A percentile compares a stretch with the other conserved stretches of the same genome.
Conservation (phyloP, 2,113 vertebrate genomes). For the Vicugna pacos region DNA sequence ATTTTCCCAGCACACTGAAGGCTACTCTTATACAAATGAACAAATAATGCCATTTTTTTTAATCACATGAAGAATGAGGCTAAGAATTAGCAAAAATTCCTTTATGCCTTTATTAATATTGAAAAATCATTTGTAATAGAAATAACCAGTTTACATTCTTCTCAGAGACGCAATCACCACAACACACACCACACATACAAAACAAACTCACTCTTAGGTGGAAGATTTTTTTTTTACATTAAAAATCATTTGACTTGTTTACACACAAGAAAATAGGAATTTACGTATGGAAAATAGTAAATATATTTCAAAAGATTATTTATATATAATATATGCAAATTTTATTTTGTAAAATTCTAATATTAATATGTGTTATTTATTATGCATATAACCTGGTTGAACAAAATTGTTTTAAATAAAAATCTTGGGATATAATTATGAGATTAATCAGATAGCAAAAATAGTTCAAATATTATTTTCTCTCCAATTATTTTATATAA, state of each 20-base stretch:
- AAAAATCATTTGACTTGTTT: not conserved
- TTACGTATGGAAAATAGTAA: not conserved
- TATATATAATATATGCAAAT: not conserved
- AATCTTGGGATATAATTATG: not conserved
- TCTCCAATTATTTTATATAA: not conserved
- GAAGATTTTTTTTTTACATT: not conserved
- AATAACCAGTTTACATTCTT: not conserved
- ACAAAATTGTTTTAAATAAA: not conserved
- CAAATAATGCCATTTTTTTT: not conserved
- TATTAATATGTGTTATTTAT: not conserved
- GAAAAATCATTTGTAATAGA: not conserved
- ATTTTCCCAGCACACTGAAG: not conserved
- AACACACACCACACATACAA: not conserved
- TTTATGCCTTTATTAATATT: not conserved
- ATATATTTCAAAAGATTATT: not conserved
- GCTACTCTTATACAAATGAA: not conserved
- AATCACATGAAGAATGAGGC: not conserved
- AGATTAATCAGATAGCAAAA: not conserved
- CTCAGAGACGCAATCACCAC: not conserved
- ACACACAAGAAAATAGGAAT: not conserved
- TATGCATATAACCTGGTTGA: not conserved
- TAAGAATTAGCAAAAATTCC: not conserved
- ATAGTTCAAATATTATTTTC: not conserved
- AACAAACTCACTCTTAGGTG: not conserved
- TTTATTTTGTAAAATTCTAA: not conserved